Percentiles rank a stretch among this genome's conserved stretches.
Evolutionary conservation across 2,797 vertebrate genomes (phyloP).

Genomic region (Hyperoplus lanceolatus): DNA sequence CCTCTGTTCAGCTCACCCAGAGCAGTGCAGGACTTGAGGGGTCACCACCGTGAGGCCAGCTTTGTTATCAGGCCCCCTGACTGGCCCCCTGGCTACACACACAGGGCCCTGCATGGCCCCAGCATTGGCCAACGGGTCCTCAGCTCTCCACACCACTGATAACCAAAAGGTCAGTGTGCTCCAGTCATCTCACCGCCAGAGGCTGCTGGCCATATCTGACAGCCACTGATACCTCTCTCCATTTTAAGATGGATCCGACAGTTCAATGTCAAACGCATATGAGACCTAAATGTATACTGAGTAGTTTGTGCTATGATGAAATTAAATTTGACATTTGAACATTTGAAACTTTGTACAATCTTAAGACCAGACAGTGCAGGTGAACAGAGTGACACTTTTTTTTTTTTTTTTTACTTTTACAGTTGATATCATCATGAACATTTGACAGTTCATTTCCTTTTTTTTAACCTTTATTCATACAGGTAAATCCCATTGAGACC

Average conservation of each 20-base stretch:
- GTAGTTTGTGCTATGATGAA: conserved; percentile 23
- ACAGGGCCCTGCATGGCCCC: conserved; percentile 57
- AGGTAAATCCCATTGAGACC: too few relatives aligned
- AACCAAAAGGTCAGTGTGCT: conserved; percentile 82
- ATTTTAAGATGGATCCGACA: conserved; percentile 50
- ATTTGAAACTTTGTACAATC: background rate
- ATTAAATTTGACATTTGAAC: too few relatives aligned
- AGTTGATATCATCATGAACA: too few relatives aligned
- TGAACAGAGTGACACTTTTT: too few relatives aligned
- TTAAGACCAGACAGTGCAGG: background rate
- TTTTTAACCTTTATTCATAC: too few relatives aligned
- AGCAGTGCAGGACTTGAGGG: conserved; percentile 73
- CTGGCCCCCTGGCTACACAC: conserved; percentile 71
- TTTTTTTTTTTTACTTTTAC: too few relatives aligned
- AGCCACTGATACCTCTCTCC: conserved; percentile 49
- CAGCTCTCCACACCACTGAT: conserved; percentile 80
- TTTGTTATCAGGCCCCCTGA: conserved; percentile 81
- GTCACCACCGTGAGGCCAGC: conserved; percentile 83
- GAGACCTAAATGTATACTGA: conserved; percentile 91
- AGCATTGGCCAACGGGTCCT: conserved; percentile 76
- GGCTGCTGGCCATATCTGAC: conserved; percentile 63
- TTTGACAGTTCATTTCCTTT: too few relatives aligned
- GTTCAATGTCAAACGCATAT: conserved; percentile 65
- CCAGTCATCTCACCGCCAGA: conserved; percentile 75
- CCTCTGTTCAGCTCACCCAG: conserved; percentile 53